Evolutionary conservation across 1,140 invertebrate genomes (phyloP).

Genomic region (Branchinecta lindahli): DNA sequence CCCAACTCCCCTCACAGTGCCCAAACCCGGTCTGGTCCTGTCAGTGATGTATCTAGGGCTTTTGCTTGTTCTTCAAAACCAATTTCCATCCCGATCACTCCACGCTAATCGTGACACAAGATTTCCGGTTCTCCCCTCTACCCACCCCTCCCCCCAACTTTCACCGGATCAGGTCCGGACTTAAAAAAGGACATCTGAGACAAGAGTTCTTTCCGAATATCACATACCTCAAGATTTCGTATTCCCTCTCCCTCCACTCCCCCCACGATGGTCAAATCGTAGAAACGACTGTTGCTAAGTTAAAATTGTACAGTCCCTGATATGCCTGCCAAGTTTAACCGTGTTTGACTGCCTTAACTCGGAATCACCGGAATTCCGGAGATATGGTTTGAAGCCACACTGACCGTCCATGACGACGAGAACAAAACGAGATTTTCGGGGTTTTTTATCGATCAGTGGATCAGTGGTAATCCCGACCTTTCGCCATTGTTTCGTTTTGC

Average conservation of each 20-base stretch:
- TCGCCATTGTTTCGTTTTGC: no score
- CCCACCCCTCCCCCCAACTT: neutral
- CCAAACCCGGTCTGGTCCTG: neutral
- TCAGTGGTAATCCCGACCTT: no score
- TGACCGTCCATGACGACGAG: no score
- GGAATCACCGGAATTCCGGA: no score
- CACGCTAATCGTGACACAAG: neutral
- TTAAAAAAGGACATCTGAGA: neutral
- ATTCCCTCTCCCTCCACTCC: neutral
- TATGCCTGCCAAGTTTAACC: neutral
- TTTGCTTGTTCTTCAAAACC: neutral
- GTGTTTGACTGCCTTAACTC: neutral
- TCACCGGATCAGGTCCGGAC: neutral
- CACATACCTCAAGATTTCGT: neutral
- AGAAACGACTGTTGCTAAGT: neutral
- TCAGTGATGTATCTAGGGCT: conserved; percentile 1
- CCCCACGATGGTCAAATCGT: neutral
- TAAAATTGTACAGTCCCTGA: neutral
- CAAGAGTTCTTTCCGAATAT: conserved; percentile 1
- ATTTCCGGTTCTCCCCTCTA: conserved; percentile 7
- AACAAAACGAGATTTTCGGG: no score
- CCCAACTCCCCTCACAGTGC: no score
- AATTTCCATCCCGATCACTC: neutral
- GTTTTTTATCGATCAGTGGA: no score
- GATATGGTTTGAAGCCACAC: no score